Conservation (phyloP, 2,113 vertebrate genomes). For the Smithornis capensis region DNA sequence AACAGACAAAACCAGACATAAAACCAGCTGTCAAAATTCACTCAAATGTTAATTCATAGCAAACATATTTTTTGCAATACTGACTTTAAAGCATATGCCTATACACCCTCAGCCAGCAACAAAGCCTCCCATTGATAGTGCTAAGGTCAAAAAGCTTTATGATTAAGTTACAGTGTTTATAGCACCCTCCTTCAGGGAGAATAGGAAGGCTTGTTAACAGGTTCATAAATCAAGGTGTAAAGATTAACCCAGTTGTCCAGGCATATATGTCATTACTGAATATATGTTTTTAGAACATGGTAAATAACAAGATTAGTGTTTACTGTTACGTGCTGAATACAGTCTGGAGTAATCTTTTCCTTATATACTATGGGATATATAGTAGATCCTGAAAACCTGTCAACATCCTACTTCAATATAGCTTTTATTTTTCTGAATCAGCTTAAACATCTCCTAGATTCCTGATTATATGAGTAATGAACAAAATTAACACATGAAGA, state of each 20-base stretch:
- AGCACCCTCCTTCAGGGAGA: not conserved
- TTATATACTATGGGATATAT: not conserved
- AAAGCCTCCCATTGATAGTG: not conserved
- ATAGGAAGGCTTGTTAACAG: not conserved
- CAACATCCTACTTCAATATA: not conserved
- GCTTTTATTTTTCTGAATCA: not conserved
- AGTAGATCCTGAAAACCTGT: not conserved
- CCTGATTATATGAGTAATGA: not conserved
- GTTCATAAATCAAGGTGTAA: not conserved
- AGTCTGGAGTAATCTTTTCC: not conserved
- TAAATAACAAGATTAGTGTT: not conserved
- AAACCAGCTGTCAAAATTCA: not conserved
- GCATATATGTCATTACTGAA: not conserved
- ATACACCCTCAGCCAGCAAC: not conserved
- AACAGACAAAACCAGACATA: not conserved
- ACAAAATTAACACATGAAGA: not conserved
- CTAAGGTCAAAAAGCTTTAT: not conserved
- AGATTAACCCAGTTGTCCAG: not conserved
- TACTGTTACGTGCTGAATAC: not conserved
- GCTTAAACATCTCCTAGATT: not conserved
- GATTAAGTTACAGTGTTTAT: not conserved
- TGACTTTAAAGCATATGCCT: not conserved
- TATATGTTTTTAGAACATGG: not conserved
- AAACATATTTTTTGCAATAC: not conserved
- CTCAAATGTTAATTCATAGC: not conserved